These are phyloP conservation scores for Clostera curtula DNA, from an alignment of 2,888 invertebrate species.

Conservation along the genomic window DNA sequence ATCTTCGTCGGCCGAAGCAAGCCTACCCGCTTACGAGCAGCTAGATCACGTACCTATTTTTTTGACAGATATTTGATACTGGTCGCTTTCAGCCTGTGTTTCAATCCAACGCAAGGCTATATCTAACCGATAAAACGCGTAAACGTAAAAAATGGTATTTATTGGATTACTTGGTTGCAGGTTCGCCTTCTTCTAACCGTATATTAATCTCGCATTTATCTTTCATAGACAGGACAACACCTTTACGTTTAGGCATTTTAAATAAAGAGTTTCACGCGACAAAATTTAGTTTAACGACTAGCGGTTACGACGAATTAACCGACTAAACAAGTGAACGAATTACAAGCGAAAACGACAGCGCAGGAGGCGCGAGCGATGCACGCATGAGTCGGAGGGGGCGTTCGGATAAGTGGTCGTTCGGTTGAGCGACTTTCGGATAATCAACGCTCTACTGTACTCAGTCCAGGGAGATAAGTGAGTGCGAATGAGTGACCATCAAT, in stretches of 20 bases:
- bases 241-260: slow-evolving; percentile 12
- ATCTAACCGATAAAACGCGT: slow-evolving; percentile 14
- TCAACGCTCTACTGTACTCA: too few relatives aligned
- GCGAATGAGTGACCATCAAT: too few relatives aligned
- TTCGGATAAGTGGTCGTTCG: too few relatives aligned
- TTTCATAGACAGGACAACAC: slow-evolving; percentile 12
- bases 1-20: too few relatives aligned
- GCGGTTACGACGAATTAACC: slow-evolving; percentile 6
- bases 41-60: slow-evolving; percentile 10
- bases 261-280: slow-evolving; percentile 7
- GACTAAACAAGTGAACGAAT: too few relatives aligned
- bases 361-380: too few relatives aligned
- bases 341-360: too few relatives aligned
- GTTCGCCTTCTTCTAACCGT: slow-evolving; percentile 8
- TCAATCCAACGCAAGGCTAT: slow-evolving; percentile 16
- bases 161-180: slow-evolving; percentile 10
- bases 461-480: too few relatives aligned
- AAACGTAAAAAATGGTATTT: too few relatives aligned
- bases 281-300: slow-evolving; percentile 10
- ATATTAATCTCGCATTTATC: slow-evolving; percentile 13
- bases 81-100: slow-evolving; percentile 16
- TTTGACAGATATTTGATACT: slow-evolving; percentile 12
- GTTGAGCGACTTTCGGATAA: too few relatives aligned
- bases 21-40: slow-evolving; percentile 5
- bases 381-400: too few relatives aligned